Evolutionary conservation across 2,797 vertebrate genomes (phyloP), one percentile per base, ranked within the genome.

Genomic region (Acanthurus lineatus): DNA sequence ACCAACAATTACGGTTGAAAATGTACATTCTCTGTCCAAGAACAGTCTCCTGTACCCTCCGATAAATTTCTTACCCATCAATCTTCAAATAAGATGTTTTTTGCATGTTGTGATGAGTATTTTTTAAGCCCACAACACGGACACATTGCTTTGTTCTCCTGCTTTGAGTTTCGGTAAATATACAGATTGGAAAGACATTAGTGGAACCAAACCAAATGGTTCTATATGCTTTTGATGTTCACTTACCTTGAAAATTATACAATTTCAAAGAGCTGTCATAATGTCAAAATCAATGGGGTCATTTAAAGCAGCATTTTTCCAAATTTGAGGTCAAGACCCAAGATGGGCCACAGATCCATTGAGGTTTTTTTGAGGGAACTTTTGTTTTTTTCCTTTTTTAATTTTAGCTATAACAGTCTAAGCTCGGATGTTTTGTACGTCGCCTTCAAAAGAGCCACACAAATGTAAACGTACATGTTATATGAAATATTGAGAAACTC

Each of bases 51-150:
- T 67, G 63, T 81, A 73, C 77, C 74, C 70, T 40, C 76, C 38
- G 79, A 88, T 89, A 88, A 91, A 80, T 73, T 64, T 62, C 51
- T 52, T 59, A 73, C 67, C 42, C 76, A 88, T 89, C 88, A 65
- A 87, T 89, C 82, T 73, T 84, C 47, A 0, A 40, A 65, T 65
- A 52, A 57, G 28, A 73, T 65, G 54, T 53, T 52, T 69, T 69
- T 82, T 82, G 75, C 45, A 70, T 76, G 79, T 87, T 77, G 81
- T 65, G 77, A 89, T 81, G 78, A 81, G 83, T 73, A 73, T 16
- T 1, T 69, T 85, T 86, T 63, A 2, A 76, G 73, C 32, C 63
- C 51, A 5, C 20, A 80, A 47, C 69, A 47, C 71, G 47, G 61
- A 71, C 35, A 69, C 14, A 40, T 17, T 61, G 59, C 63, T 62